Evolutionary conservation across 2,113 vertebrate species (phyloP), one percentile per base, ranked within the genome.

Genomic region (Sceloporus undulatus): DNA sequence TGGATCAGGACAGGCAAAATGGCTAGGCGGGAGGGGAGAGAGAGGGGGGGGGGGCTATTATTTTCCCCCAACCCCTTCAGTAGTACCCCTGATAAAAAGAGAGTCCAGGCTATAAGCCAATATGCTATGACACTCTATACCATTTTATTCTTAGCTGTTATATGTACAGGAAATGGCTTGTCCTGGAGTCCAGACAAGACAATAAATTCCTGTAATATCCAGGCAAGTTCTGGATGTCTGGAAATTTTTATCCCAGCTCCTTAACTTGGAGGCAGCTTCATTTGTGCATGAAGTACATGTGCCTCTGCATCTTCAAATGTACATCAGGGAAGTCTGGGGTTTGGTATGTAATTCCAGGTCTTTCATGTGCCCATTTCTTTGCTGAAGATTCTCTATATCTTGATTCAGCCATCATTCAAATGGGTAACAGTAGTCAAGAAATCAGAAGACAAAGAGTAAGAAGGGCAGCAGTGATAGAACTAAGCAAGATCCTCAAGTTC

Each of bases 201-300:
- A 87, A 87, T 87, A 87, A 80, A 87, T 87, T 87, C 66, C 77
- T 80, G 52, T 79, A 56, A 73, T 87, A 87, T 87, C 77, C 78
- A 87, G 48, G 48, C 77, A 40, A 79, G 48, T 73, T 56, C 68
- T 70, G 85, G 77, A 87, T 71, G 85, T 80, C 85, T 87, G 85
- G 85, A 87, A 80, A 71, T 68, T 56, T 78, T 79, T 71, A 71
- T 87, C 52, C 65, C 10, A 25, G 68, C 65, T 79, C 76, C 38
- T 68, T 71, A 34, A 38, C 85, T 71, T n/a, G 48, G 2, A 27
- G 77, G 42, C 65, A 70, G 27, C 77, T 38, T 40, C 29, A 27
- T 38, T 38, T 48, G 66, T 48, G 79, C 77, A 34, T 27, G 13
- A 23, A 14, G n/a, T 9, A 18, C 52, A 23, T 2, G 56, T 11